Base-by-base conservation (phyloP, 2,113 vertebrate genomes). In the Xiphorhynchus elegans region DNA sequence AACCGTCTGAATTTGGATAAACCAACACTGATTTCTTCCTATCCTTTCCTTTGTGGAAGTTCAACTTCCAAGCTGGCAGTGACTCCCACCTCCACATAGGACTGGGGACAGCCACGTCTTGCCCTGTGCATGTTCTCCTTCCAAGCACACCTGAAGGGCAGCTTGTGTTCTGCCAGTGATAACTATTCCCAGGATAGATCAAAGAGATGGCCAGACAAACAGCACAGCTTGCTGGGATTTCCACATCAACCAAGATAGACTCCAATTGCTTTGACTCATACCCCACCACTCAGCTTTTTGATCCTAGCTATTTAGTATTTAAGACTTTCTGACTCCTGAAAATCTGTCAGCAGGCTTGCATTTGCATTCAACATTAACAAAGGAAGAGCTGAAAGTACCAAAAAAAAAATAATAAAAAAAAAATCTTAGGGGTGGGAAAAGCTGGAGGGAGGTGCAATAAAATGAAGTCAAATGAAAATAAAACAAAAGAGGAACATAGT, bases 401-500 rank as follows among this genome's bases (percentile, higher is more conserved):
- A 77, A 76, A 60, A 26, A 67, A 49, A 37, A 29, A 59, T n/a
- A 60, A 49, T 17, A 10, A 40, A 40, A 40, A 40, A 67, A 49
- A 37, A 29, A 59, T 16, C 70, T 66, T 89, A 53, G 26, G 74
- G 52, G 76, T 89, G 87, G 91, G 49, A 85, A 77, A 86, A 95
- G 63, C 77, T 89, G 50, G 70, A 95, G 68, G 84, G 89, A 95
- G 86, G 89, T 79, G 52, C 64, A 95, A 91, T 86, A 89, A 93
- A 96, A 91, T 81, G 62, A 96, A 97, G 74, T 81, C 67, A 84
- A 93, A 93, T 69, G 59, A 90, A 97, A 96, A 95, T 88, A 92
- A 97, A 93, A 93, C 93, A 92, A 74, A 96, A 94, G 59, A 95
- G 74, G 85, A 89, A 89, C 68, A 82, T 17, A 6, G 90, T 67